These are phyloP conservation scores for Camponotus vicinus DNA, from an alignment of 1,140 invertebrate genomes.

Conservation along the genomic window DNA sequence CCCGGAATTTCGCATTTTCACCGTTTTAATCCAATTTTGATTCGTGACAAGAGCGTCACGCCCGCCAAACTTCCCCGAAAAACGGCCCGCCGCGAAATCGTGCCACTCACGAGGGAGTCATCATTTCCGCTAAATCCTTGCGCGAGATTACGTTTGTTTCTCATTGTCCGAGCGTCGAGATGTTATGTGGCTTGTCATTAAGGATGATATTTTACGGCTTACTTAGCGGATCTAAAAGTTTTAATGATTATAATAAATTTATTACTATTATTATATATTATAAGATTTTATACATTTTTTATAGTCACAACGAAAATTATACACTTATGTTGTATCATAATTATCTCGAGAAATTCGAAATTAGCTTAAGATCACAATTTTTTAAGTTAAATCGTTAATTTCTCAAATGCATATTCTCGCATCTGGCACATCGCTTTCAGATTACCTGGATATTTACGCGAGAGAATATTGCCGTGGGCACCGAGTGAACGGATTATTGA, in stretches of 20 bases:
- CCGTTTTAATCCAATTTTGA: constrained; percentile 73
- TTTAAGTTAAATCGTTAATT: constrained; percentile 29
- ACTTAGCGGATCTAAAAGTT: constrained; percentile 27
- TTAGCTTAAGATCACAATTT: background rate
- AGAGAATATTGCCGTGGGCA: constrained; percentile 19
- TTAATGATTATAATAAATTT: constrained; percentile 18
- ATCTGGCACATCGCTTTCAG: background rate
- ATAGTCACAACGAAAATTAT: background rate
- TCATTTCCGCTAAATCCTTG: constrained; percentile 33
- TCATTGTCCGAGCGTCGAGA: background rate
- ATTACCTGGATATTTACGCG: constrained; percentile 12
- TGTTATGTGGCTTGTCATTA: background rate
- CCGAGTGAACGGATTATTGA: constrained; percentile 40
- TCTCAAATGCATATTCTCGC: constrained; percentile 2
- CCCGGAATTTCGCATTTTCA: constrained; percentile 73
- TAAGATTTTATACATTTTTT: background rate
- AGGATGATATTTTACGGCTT: constrained; percentile 13
- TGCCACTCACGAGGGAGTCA: constrained; percentile 1
- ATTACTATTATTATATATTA: no score
- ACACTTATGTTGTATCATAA: background rate
- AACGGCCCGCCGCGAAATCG: constrained; percentile 36
- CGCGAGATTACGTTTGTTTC: constrained; percentile 40
- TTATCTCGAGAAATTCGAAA: constrained; percentile 2
- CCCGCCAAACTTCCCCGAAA: constrained; percentile 41
- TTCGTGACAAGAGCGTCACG: constrained; percentile 48